Evolutionary conservation across 2,113 vertebrate genomes (phyloP).

Genomic region (Zapus hudsonius): DNA sequence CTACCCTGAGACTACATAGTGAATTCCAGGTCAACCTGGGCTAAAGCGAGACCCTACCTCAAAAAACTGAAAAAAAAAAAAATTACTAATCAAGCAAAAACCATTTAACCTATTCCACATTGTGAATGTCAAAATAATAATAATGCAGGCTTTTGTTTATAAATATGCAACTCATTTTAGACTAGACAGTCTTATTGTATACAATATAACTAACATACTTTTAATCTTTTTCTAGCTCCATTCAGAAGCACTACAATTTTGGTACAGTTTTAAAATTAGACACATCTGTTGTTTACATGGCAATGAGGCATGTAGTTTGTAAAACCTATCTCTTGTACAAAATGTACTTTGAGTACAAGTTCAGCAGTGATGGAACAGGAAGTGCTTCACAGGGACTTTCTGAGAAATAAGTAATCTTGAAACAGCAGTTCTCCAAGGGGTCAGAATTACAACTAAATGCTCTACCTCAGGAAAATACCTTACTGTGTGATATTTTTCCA

Average conservation of each 20-base stretch:
- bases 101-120: slow-evolving; percentile 39
- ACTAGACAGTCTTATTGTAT: neutral
- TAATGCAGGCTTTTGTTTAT: slow-evolving; percentile 47
- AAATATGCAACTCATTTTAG: slow-evolving; percentile 55
- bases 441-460: neutral
- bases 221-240: slow-evolving; percentile 40
- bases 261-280: slow-evolving; percentile 44
- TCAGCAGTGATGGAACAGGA: neutral
- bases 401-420: neutral
- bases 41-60: too few relatives aligned
- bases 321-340: slow-evolving; percentile 46
- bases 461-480: neutral
- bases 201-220: slow-evolving; percentile 31
- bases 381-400: neutral
- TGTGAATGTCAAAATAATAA: slow-evolving; percentile 52
- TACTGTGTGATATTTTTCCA: neutral
- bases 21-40: too few relatives aligned
- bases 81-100: too few relatives aligned
- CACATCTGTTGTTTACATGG: slow-evolving; percentile 56
- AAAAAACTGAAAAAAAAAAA: too few relatives aligned
- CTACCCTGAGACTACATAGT: too few relatives aligned
- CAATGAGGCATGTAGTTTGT: slow-evolving; percentile 21
- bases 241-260: slow-evolving; percentile 45
- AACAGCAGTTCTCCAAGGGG: neutral
- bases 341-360: slow-evolving; percentile 7